Base-by-base conservation (phyloP, 2,113 vertebrate species). In the Agapornis roseicollis region DNA sequence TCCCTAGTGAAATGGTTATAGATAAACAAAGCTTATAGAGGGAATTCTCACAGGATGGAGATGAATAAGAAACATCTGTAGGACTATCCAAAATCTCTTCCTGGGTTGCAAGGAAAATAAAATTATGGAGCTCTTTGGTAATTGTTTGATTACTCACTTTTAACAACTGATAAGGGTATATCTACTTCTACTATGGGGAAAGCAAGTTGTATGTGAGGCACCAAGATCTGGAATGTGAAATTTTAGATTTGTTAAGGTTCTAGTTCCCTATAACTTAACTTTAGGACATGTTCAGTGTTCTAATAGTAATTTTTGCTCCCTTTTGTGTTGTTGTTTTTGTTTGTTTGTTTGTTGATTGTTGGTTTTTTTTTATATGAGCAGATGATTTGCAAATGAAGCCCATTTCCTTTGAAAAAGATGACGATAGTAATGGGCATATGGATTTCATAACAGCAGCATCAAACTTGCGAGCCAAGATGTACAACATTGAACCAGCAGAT, bases 401-500 rank as follows among this genome's bases (percentile, higher is more conserved):
- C 2, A 95, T 99, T 94, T 97, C 98, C 60, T 99, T 99, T 96
- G 99, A 99, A 95, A 99, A 99, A 95, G 99, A 99, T 74, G 98
- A 99, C 0, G 99, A 99, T 88, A 74, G 66, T 81, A 99, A 99
- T 27, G 99, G 99, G 39, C 99, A 99, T 55, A 96, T 99, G 96
- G 99, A 99, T 97, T 99, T 99, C 28, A 98, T 99, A 93, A 97
- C 99, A 69, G 98, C 99, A 14, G 99, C 99, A 0, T 99, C 99
- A 17, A 98, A 99, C 64, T 97, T 99, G 92, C 97, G 99, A 96
- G 99, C 99, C 87, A 98, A 94, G 88, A 99, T 99, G 99, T 99
- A 99, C 95, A 98, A 97, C 85, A 99, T 99, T 1, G 99, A 99
- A 50, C 98, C 98, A 6, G 99, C 99, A 17, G 99, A 99, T 95